These are phyloP conservation scores for Strix aluco DNA, from an alignment of 2,113 vertebrate genomes.

Conservation along the genomic window DNA sequence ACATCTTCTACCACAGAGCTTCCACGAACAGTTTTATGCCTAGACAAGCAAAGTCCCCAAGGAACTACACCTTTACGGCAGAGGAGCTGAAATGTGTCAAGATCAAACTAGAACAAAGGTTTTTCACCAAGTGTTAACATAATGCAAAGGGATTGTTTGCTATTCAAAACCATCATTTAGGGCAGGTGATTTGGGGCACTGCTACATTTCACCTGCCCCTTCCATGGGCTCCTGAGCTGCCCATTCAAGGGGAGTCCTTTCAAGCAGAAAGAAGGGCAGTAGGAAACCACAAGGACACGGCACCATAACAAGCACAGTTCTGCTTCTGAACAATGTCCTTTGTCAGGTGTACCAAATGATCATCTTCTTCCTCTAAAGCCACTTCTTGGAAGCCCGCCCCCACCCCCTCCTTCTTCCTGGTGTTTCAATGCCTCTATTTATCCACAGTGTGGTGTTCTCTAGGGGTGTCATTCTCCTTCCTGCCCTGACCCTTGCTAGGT, in stretches of 20 bases:
- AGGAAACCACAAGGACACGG: background rate
- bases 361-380: background rate
- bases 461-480: background rate
- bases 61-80: background rate
- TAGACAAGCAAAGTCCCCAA: background rate
- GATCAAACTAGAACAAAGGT: background rate
- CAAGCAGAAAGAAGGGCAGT: background rate
- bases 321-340: background rate
- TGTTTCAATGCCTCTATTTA: slow-evolving; percentile 27
- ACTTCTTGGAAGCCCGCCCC: background rate
- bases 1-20: background rate
- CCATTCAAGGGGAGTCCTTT: background rate
- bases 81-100: background rate
- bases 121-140: background rate
- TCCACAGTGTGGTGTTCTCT: background rate
- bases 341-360: background rate
- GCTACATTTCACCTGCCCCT: background rate
- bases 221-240: background rate
- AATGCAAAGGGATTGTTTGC: background rate
- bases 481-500: background rate
- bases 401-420: background rate
- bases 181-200: background rate
- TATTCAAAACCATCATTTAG: background rate
- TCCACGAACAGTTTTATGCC: background rate
- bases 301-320: background rate